Base-by-base conservation (phyloP, 2,888 invertebrate genomes). In the Melanargia galathea region DNA sequence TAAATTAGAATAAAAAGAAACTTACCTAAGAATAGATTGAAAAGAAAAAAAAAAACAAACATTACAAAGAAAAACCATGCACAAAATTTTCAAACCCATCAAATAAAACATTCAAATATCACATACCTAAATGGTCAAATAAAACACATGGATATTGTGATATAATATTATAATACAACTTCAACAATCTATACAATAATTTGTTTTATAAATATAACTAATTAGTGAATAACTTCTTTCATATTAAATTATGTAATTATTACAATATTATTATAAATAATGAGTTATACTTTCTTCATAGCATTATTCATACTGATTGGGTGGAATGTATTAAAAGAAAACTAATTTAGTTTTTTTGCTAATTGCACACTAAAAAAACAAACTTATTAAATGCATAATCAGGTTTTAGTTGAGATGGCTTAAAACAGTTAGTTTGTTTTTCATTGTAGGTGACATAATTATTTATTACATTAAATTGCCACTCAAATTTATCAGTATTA, bases 121-220 rank as follows among this genome's bases (percentile, higher is more conserved):
- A n/a, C n/a, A n/a, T n/a, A n/a, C n/a, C n/a, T n/a, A n/a, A n/a
- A n/a, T n/a, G 71, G 68, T 65, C 69, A 74, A 80, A 82, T 79
- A 77, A 80, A 82, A 82, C 80, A 75, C 74, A 70, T 69, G 65
- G 64, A 65, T 64, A 70, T 71, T 70, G 69, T 73, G 73, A 81
- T 80, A 49, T 49, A 49, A 79, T 74, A 82, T 81, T 88, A 86
- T 86, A 82, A 78, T 84, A 87, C 75, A 81, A 76, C 71, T 84
- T 86, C 75, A 88, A 86, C 80, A 83, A 82, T 80, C 80, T 87
- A 87, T 83, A 87, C 80, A 86, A 35, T 52, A 86, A 20, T 52
- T 70, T 71, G 64, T 73, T 73, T 71, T 64, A 70, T 70, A 78
- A 60, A 62, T 66, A 69, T 51, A 55, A 64, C 55, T 66, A 66